Base-by-base conservation (phyloP, 2,113 vertebrate genomes). In the Chrysemys picta region DNA sequence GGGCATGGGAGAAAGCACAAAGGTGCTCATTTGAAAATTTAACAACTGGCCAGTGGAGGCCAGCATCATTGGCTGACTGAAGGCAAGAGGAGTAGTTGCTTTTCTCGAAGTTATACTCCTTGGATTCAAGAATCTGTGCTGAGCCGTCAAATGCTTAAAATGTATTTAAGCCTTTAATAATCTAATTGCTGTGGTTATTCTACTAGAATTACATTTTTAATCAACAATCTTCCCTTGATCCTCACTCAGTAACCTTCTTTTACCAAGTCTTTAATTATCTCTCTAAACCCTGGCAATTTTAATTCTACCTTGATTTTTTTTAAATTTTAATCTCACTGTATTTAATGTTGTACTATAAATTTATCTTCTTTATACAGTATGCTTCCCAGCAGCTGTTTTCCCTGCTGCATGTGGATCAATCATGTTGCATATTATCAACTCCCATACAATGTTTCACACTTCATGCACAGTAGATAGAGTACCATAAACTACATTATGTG, bases 321-420 rank as follows among this genome's bases (percentile, higher is more conserved):
- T 45, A 45, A 80, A 42, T 29, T 89, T 95, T 97, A 86, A 52
- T 10, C 7, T 35, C 53, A 72, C 1, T 53, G 88, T 80, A 84
- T 76, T 24, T 42, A 86, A 88, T 14, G 5, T 93, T 94, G 81
- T 78, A 89, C 17, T 82, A 50, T 35, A n/a, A 35, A 82, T 72
- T 10, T 72, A 72, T n/a, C 6, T 24, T 79, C 65, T 91, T 38
- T 59, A 29, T 4, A 47, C 6, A 82, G 72, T 27, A 47, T 78
- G 42, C 12, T 78, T 25, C n/a, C 12, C 38, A 78, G 42, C 35
- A 91, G 82, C 80, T 56, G 29, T 2, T 94, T 95, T 91, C 87
- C 78, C n/a, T 79, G 25, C 90, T 82, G 35, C 53, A 13, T 82
- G 91, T 84, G 89, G 90, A 88, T 96, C 96, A 96, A 96, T 91